Evolutionary conservation across 2,797 vertebrate genomes (phyloP).

Genomic region (Pangasius djambal): DNA sequence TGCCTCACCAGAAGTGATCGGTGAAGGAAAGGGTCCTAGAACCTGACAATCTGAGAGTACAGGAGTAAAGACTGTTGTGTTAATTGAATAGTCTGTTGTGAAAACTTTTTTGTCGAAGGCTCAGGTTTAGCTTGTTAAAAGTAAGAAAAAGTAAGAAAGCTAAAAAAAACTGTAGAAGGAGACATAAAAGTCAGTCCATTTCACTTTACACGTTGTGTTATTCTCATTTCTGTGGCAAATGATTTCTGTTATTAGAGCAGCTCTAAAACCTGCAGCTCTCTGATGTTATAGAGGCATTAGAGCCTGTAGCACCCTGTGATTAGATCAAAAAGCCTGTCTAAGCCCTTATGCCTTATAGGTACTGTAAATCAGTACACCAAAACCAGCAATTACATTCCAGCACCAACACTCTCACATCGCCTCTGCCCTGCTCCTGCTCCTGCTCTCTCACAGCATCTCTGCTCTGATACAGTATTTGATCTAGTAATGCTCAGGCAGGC

Average conservation of each 20-base stretch:
- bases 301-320: conserved; percentile 11
- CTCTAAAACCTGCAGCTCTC: conserved; percentile 18
- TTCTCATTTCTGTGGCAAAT: conserved; percentile 11
- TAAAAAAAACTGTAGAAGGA: no score
- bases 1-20: background rate
- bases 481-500: background rate
- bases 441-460: background rate
- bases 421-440: background rate
- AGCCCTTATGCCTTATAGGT: background rate
- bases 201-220: background rate
- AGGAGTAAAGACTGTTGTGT: background rate
- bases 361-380: conserved; percentile 3
- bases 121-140: background rate
- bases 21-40: background rate
- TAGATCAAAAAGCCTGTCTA: conserved; percentile 24
- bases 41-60: background rate
- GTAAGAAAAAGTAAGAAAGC: background rate
- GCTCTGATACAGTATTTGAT: conserved; percentile 1
- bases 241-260: background rate
- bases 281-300: conserved; percentile 29
- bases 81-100: background rate
- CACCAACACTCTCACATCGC: background rate
- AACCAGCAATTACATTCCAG: conserved; percentile 30
- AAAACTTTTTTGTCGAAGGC: background rate
- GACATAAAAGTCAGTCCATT: background rate